phyloP scores from a whole-genome alignment of 2,888 invertebrate genomes.

The Andrena dorsata region DNA sequence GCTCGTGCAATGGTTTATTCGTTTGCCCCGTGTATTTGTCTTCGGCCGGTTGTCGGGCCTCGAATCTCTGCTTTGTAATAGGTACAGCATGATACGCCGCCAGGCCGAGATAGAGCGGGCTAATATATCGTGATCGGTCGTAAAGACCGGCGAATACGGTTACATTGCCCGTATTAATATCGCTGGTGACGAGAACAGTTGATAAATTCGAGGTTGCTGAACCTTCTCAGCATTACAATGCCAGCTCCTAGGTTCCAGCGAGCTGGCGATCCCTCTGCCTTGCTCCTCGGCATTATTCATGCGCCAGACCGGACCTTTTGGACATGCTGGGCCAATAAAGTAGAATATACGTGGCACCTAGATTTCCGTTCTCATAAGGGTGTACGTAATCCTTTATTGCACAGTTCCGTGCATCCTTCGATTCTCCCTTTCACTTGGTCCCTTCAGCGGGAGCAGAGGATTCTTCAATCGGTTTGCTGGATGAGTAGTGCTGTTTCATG shows the following conservation, averaged over 20 bases:
- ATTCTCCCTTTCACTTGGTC: background rate
- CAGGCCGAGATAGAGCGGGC: background rate
- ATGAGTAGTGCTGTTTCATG: no score
- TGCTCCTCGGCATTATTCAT: conserved; percentile 24
- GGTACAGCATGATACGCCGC: conserved; percentile 26
- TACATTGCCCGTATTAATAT: background rate
- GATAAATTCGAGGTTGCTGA: conserved; percentile 27
- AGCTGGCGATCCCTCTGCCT: conserved; percentile 6
- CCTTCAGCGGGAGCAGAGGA: no score
- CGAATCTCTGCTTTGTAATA: conserved; percentile 39
- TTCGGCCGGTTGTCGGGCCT: conserved; percentile 32
- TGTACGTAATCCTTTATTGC: background rate
- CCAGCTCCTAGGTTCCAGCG: background rate
- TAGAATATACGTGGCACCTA: conserved; percentile 3
- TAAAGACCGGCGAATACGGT: conserved; percentile 15
- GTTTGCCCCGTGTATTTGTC: conserved; percentile 46
- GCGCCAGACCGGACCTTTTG: conserved; percentile 24
- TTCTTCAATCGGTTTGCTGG: no score
- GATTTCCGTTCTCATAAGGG: conserved; percentile 12
- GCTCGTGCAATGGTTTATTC: conserved; percentile 40
- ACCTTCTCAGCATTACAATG: conserved; percentile 9
- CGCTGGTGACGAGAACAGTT: conserved; percentile 1
- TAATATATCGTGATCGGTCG: conserved; percentile 14
- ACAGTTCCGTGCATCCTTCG: background rate
- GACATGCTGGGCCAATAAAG: conserved; percentile 6